Percentiles rank a stretch among this genome's conserved stretches.
Conservation (phyloP, 2,888 invertebrate species). For the Tanypteryx hageni region DNA sequence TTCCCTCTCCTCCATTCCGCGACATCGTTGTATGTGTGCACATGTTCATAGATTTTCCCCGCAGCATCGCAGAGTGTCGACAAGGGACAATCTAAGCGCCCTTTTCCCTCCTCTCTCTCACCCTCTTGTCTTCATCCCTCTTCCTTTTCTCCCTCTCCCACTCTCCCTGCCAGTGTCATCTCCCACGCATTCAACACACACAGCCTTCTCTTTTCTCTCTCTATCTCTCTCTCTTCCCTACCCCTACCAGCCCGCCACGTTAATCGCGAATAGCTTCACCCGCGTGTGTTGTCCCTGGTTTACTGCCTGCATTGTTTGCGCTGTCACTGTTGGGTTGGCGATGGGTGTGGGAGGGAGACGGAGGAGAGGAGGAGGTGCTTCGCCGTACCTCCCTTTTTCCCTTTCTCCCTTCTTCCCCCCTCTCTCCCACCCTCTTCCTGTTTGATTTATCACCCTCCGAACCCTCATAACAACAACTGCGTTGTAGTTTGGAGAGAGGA, state of each 20-base stretch:
- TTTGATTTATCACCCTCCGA: conserved; percentile 62
- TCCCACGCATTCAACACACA: conserved; percentile 46
- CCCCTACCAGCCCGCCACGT: conserved; percentile 35
- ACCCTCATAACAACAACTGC: conserved; percentile 63
- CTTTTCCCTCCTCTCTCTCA: background rate
- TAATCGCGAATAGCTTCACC: conserved; percentile 61
- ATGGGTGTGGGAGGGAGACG: conserved; percentile 19
- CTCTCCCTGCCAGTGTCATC: conserved; percentile 30
- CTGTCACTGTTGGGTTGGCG: conserved; percentile 51
- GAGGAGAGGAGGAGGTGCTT: background rate
- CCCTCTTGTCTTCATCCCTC: background rate
- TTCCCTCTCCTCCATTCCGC: background rate
- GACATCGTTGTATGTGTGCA: conserved; percentile 34
- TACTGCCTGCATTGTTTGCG: conserved; percentile 62
- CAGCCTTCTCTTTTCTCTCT: background rate
- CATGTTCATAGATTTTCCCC: conserved; percentile 56
- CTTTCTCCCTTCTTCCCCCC: background rate
- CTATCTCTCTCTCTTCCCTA: background rate
- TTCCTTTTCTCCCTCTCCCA: background rate
- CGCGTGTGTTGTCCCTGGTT: conserved; percentile 62
- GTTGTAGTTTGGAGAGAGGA: conserved; percentile 26
- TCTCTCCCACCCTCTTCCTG: conserved; percentile 36
- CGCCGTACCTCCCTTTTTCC: background rate
- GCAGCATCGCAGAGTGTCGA: conserved; percentile 52
- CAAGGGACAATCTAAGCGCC: conserved; percentile 40